Conservation (phyloP, 2,888 invertebrate genomes). For the Petrophora chlorosata region DNA sequence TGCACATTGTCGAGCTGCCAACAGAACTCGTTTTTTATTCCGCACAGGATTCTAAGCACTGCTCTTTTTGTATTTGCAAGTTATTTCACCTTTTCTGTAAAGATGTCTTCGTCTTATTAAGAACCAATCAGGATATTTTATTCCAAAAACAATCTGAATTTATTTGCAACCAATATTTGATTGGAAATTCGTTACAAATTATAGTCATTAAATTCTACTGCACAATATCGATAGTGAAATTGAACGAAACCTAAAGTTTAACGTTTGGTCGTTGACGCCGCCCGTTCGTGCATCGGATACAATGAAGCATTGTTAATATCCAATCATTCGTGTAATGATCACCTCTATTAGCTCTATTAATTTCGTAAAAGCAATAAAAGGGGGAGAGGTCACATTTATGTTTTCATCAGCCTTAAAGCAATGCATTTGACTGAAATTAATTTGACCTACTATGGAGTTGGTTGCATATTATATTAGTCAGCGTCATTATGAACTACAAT, state of each 20-base stretch:
- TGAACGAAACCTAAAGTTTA: conserved; percentile 29
- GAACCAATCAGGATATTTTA: not conserved
- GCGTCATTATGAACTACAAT: conserved; percentile 31
- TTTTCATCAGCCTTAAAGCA: not conserved
- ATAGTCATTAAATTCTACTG: conserved; percentile 19
- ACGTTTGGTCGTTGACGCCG: conserved; percentile 43
- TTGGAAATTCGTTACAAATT: not conserved
- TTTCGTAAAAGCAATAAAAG: conserved; percentile 13
- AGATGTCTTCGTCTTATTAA: not conserved
- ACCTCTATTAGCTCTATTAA: conserved; percentile 36
- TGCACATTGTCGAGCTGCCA: conserved; percentile 33
- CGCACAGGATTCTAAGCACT: conserved; percentile 32
- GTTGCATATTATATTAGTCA: conserved; percentile 52
- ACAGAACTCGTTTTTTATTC: conserved; percentile 42
- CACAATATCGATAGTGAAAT: conserved; percentile 26
- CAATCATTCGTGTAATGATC: conserved; percentile 67
- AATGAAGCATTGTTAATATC: conserved; percentile 53
- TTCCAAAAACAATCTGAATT: no score
- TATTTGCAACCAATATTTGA: no score
- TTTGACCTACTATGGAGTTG: conserved; percentile 31
- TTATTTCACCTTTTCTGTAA: conserved; percentile 4
- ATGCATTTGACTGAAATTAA: not conserved
- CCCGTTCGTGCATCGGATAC: conserved; percentile 36
- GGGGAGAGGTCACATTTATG: conserved; percentile 15
- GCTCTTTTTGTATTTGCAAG: not conserved